A percentile compares a stretch with the other conserved stretches of the same genome.
Conservation (phyloP, 2,888 invertebrate species). For the Chrysolina oricalcia region DNA sequence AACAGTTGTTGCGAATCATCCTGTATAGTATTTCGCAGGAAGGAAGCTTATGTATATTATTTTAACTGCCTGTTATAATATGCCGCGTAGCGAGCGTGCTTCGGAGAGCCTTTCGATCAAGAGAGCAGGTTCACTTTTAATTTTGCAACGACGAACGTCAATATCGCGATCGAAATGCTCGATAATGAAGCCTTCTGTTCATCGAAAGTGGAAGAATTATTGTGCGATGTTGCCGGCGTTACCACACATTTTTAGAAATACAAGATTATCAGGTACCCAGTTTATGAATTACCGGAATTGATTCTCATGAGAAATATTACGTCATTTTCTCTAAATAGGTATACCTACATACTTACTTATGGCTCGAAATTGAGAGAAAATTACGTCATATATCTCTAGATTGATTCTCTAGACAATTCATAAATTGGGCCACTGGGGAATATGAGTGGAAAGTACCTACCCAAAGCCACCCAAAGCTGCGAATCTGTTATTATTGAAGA, state of each 20-base stretch:
- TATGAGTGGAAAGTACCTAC: too few species aligned
- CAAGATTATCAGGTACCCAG: too few species aligned
- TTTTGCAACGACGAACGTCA: constrained; percentile 54
- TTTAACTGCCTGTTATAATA: constrained; percentile 56
- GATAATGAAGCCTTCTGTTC: constrained; percentile 26
- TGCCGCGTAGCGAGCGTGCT: constrained; percentile 37
- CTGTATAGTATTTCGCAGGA: constrained; percentile 53
- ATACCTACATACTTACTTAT: too few species aligned
- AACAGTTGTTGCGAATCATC: neutral
- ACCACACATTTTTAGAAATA: neutral
- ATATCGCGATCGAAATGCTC: constrained; percentile 21
- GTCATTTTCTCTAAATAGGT: too few species aligned
- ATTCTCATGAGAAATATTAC: too few species aligned
- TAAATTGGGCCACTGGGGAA: too few species aligned
- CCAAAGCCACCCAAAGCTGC: too few species aligned
- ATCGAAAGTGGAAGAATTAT: constrained; percentile 2
- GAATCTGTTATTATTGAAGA: too few species aligned
- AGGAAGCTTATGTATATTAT: constrained; percentile 66
- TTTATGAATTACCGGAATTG: too few species aligned
- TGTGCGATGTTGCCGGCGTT: constrained; percentile 10
- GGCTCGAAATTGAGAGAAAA: too few species aligned
- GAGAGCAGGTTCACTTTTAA: constrained; percentile 62
- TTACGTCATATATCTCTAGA: too few species aligned
- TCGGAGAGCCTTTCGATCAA: constrained; percentile 60
- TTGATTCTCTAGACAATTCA: too few species aligned